Evolutionary conservation across 2,888 invertebrate genomes (phyloP).

Genomic region (Ceramica pisi): DNA sequence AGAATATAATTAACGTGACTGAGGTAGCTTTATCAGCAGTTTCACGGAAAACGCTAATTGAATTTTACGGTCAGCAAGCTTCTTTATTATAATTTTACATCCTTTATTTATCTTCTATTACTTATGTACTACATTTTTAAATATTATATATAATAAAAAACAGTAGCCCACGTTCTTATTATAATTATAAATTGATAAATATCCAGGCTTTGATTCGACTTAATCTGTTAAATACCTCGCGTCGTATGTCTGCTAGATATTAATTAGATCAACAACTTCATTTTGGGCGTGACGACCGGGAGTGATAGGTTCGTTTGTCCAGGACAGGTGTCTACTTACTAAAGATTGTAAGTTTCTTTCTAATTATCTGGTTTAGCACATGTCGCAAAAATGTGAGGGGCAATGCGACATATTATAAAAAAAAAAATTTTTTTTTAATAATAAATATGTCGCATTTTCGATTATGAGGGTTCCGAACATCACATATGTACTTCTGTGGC

Average conservation of each 20-base stretch:
- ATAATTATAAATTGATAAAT: background rate
- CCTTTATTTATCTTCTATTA: too few species aligned
- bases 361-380: too few species aligned
- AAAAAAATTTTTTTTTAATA: too few species aligned
- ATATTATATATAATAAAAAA: too few species aligned
- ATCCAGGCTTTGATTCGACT: background rate
- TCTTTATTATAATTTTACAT: background rate
- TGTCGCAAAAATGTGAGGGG: background rate
- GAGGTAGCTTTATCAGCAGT: background rate
- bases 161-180: too few species aligned
- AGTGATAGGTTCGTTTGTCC: background rate
- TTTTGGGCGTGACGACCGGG: background rate
- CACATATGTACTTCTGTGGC: too few species aligned
- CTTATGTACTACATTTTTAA: too few species aligned
- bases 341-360: too few species aligned
- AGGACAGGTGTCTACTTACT: background rate
- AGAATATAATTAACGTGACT: conserved; percentile 18
- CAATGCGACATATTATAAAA: too few species aligned
- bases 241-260: too few species aligned
- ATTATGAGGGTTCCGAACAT: too few species aligned
- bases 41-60: conserved; percentile 4
- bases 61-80: conserved; percentile 1
- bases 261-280: background rate
- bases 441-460: background rate
- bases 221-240: too few species aligned